Base-by-base conservation (phyloP, 2,888 invertebrate species). In the Nemotelus nigrinus region DNA sequence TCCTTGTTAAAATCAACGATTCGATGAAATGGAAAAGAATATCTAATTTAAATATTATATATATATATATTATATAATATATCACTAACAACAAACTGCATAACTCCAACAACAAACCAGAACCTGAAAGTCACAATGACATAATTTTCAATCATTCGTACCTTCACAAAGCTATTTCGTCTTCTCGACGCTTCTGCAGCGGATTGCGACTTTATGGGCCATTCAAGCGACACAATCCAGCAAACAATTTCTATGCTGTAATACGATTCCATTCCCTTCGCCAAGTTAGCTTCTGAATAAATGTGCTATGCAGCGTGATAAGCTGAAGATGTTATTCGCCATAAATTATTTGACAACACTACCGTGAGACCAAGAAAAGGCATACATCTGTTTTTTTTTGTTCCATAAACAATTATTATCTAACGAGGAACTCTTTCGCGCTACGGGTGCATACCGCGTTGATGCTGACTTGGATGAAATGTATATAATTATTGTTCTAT, bases 301-400 rank as follows among this genome's bases (percentile, higher is more conserved):
- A n/a, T 58, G n/a, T 39, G 6, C n/a, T 47, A 50, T 68, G 68
- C 68, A 68, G 53, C 48, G 53, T 39, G 48, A 68, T 39, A 25
- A 39, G 5, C 68, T 44, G 25, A 72, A 72, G 58, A 72, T 39
- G 47, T 72, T 72, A 72, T 74, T 74, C 63, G 60, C 60, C 41
- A 60, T 63, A 63, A 74, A 74, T 74, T 63, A 74, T 74, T 74
- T 74, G 74, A 74, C 74, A 60, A 74, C 50, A 41, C 8, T 39
- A 74, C 74, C 63, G 63, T 74, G 60, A 74, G 63, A 74, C 53
- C 50, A 55, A 57, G 39, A n/a, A 60, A 58, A 72, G 39, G 47
- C 47, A 45, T 25, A 25, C 25, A 71, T 71, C 50, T 53, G 60
- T 57, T 57, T 71, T 45, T 57, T 10, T 57, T 25, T 68, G 50